These are phyloP conservation scores for Diplodus puntazzo DNA, from an alignment of 2,797 vertebrate species.

Conservation along the genomic window DNA sequence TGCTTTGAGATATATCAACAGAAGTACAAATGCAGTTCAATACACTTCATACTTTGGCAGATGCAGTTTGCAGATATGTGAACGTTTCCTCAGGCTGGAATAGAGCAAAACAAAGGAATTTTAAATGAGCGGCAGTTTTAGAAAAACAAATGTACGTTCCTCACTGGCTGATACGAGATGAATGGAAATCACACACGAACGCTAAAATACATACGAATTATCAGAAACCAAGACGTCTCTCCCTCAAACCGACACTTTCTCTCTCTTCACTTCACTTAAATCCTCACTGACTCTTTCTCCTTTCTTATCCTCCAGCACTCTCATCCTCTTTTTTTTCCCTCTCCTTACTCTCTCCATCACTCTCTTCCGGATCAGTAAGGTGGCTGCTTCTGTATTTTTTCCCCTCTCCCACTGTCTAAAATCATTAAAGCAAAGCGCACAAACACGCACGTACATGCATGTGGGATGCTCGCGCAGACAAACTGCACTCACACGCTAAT, in stretches of 20 bases:
- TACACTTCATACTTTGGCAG: neutral
- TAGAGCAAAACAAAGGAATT: neutral
- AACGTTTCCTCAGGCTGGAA: neutral
- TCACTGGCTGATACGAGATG: neutral
- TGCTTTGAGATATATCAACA: neutral
- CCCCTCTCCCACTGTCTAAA: slow-evolving; percentile 15
- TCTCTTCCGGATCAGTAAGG: slow-evolving; percentile 9
- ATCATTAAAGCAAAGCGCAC: slow-evolving; percentile 32
- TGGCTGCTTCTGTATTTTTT: slow-evolving; percentile 32
- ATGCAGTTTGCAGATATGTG: neutral
- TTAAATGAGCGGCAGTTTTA: neutral
- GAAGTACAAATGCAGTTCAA: neutral
- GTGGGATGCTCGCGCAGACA: slow-evolving; percentile 18
- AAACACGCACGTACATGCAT: neutral
- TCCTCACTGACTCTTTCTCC: neutral
- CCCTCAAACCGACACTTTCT: neutral
- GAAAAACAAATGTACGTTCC: neutral
- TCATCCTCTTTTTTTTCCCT: neutral
- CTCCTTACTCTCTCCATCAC: neutral
- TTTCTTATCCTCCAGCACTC: neutral
- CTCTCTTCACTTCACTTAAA: neutral
- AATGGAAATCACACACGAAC: neutral
- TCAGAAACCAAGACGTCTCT: neutral
- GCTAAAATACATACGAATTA: neutral
- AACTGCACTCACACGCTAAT: slow-evolving; percentile 3